phyloP scores from a whole-genome alignment of 2,113 vertebrate species.

The Xiphophorus maculatus region DNA sequence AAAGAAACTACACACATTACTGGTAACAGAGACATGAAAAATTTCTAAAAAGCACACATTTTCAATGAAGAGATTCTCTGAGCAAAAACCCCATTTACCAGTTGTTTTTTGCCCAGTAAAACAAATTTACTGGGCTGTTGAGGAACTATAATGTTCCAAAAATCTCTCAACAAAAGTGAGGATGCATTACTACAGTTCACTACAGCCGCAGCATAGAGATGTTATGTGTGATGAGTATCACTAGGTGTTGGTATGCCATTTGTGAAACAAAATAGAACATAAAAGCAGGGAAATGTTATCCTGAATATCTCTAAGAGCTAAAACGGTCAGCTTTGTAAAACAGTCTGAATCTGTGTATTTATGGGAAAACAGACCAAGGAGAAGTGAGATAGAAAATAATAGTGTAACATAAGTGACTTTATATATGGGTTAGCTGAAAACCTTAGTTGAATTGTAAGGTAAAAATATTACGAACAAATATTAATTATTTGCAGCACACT shows the following conservation, averaged over 20 bases:
- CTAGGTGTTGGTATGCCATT: background rate
- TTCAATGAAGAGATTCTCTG: background rate
- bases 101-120: background rate
- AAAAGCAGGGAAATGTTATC: background rate
- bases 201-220: background rate
- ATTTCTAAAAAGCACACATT: background rate
- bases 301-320: background rate
- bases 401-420: background rate
- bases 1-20: background rate
- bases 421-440: background rate
- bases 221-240: no score
- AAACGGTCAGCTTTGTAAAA: slow-evolving; percentile 2
- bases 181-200: background rate
- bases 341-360: background rate
- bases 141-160: background rate
- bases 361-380: background rate
- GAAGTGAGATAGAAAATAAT: background rate
- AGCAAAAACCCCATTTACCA: background rate
- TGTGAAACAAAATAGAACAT: background rate
- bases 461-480: no score
- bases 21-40: no score
- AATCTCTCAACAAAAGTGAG: background rate
- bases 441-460: slow-evolving; percentile 5
- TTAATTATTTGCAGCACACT: no score
- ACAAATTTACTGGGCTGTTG: background rate